Base-by-base conservation (phyloP, 2,888 invertebrate species). In the Erebia epiphron region DNA sequence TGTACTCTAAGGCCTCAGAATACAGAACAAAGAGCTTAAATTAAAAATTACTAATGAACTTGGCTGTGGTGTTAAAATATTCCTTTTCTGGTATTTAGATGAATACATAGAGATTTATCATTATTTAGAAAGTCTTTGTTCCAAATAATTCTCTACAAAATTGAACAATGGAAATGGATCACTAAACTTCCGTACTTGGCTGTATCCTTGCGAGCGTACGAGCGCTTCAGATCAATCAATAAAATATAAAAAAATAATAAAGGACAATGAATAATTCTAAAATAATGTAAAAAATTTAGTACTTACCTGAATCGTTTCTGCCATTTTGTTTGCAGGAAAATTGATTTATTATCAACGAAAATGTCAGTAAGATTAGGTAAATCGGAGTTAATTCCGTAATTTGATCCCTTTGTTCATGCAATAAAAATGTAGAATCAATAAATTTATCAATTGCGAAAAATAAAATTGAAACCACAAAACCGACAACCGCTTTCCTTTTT, bases 261-360 rank as follows among this genome's bases (percentile, higher is more conserved):
- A 8, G 52, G 16, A 16, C 9, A 16, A 8, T 52, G 16, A 52
- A 16, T 9, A 52, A 52, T 16, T 52, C 4, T 18, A 21, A 58
- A 60, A 7, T 43, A 41, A 61, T 21, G 18, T 61, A 7, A 18
- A 66, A 14, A n/a, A 35, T n/a, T n/a, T 26, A 50, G 26, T 46
- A 43, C 11, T 1, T 67, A 67, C 67, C 67, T 67, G 67, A 61
- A 50, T 52, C 14, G 18, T 50, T 41, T 67, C 67, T 67, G 60
- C 67, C 67, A 67, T 67, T 61, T 67, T 67, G 67, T 50, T 49
- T 11, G 46, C 9, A 46, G 43, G 35, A 13, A 21, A 16, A 35
- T 65, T 50, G 21, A 35, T 64, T 35, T 13, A 49, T 3, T 35
- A 49, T 1, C 35, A 16, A 49, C 52, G 8, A 52, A 35, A 21